These are phyloP conservation scores for Distichodus sexfasciatus DNA, from an alignment of 2,797 vertebrate genomes.

Conservation along the genomic window DNA sequence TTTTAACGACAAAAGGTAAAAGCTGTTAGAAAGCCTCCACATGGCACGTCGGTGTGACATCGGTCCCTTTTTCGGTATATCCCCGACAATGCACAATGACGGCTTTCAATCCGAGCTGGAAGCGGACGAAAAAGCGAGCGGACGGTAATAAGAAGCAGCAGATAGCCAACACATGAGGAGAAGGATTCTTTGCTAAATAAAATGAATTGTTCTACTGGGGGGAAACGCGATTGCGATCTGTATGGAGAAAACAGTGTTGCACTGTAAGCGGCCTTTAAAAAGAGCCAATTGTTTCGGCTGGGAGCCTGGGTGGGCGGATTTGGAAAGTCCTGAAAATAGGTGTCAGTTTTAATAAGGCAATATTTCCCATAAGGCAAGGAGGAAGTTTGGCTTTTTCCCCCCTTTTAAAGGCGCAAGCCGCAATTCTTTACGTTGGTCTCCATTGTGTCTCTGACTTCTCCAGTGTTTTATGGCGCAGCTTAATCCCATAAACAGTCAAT, in stretches of 20 bases:
- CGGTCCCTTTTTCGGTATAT: conserved; percentile 69
- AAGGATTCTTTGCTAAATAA: conserved; percentile 86
- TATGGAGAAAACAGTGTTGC: conserved; percentile 78
- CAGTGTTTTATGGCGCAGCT: conserved; percentile 44
- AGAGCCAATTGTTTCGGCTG: conserved; percentile 78
- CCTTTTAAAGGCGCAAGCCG: conserved; percentile 49
- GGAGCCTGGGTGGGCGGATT: conserved; percentile 73
- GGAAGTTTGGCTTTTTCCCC: conserved; percentile 70
- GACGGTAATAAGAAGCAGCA: conserved; percentile 86
- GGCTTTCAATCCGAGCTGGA: conserved; percentile 82
- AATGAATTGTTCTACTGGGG: conserved; percentile 82
- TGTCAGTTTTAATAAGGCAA: conserved; percentile 77
- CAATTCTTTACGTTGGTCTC: conserved; percentile 40
- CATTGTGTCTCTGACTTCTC: conserved; percentile 45
- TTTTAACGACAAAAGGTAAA: conserved; percentile 13
- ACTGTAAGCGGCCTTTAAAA: conserved; percentile 82
- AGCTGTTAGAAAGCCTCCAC: conserved; percentile 13
- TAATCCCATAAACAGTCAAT: conserved; percentile 26
- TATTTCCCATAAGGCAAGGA: conserved; percentile 78
- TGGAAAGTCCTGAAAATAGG: conserved; percentile 80
- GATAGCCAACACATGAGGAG: conserved; percentile 83
- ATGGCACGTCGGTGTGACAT: conserved; percentile 50
- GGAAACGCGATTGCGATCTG: conserved; percentile 86
- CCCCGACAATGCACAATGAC: conserved; percentile 82
- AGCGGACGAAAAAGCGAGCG: conserved; percentile 85